Conservation (phyloP, 2,113 vertebrate genomes). For the Semnornis frantzii region DNA sequence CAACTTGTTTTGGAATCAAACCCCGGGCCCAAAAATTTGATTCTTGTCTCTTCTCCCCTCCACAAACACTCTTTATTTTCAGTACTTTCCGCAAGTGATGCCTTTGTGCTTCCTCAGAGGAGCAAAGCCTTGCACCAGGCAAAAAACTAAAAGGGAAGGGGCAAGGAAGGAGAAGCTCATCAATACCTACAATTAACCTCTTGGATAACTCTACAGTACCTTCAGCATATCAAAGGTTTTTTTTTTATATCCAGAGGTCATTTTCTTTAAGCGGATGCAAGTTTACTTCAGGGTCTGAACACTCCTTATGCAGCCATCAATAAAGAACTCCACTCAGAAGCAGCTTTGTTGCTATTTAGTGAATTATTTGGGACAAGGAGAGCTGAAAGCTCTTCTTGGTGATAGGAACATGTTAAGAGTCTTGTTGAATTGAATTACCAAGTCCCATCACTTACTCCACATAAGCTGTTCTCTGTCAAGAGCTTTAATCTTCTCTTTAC, state of each 20-base stretch:
- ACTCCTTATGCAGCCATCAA: neutral
- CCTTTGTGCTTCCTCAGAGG: neutral
- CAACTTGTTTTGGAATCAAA: neutral
- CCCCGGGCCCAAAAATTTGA: neutral
- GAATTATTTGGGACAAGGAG: neutral
- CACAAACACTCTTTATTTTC: neutral
- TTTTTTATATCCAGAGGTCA: neutral
- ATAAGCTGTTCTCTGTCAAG: neutral
- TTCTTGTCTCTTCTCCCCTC: neutral
- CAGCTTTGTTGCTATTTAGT: neutral
- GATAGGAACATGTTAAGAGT: neutral
- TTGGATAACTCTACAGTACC: neutral
- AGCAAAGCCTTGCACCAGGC: neutral
- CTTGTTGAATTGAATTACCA: neutral
- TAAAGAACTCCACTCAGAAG: neutral
- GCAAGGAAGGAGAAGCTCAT: neutral
- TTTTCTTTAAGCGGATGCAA: neutral
- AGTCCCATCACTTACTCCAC: neutral
- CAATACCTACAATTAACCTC: neutral
- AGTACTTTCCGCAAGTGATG: neutral
- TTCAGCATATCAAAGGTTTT: neutral
- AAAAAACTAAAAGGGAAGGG: neutral
- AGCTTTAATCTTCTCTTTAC: conserved; percentile 19
- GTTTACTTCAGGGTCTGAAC: neutral
- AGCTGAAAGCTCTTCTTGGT: neutral